Evolutionary conservation across 2,797 vertebrate genomes (phyloP).

Genomic region (Decapterus maruadsi): DNA sequence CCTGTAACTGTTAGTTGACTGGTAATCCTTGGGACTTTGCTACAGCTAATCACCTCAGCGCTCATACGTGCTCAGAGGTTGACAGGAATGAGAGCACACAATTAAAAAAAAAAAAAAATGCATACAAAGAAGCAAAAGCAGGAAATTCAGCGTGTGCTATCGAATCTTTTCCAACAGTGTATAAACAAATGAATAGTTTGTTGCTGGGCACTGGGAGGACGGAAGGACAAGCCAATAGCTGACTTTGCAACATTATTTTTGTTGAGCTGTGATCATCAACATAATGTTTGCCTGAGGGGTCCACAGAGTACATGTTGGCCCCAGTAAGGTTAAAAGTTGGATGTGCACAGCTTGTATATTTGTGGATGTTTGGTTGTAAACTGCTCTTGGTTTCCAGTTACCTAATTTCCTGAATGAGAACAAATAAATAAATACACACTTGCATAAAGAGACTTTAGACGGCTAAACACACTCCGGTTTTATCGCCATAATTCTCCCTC

Average conservation of each 20-base stretch:
- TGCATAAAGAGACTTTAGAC: conserved; percentile 74
- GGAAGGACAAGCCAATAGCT: conserved; percentile 72
- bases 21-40: conserved; percentile 78
- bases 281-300: conserved; percentile 69
- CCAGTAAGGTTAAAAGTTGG: conserved; percentile 73
- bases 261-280: conserved; percentile 74
- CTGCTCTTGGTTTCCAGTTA: conserved; percentile 82
- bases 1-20: conserved; percentile 74
- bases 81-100: conserved; percentile 57
- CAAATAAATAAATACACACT: conserved; percentile 84
- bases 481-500: conserved; percentile 51
- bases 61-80: conserved; percentile 57
- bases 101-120: conserved; percentile 25
- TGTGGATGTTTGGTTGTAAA: conserved; percentile 84
- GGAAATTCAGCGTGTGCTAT: conserved; percentile 67
- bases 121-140: conserved; percentile 73
- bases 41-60: conserved; percentile 70
- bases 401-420: conserved; percentile 85
- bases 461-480: conserved; percentile 52
- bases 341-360: conserved; percentile 84
- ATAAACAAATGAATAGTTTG: conserved; percentile 75
- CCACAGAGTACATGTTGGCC: conserved; percentile 69
- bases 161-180: conserved; percentile 52
- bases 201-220: conserved; percentile 65
- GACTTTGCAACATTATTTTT: conserved; percentile 77